Base-by-base conservation (phyloP, 2,113 vertebrate genomes). In the Glaucidium brasilianum region DNA sequence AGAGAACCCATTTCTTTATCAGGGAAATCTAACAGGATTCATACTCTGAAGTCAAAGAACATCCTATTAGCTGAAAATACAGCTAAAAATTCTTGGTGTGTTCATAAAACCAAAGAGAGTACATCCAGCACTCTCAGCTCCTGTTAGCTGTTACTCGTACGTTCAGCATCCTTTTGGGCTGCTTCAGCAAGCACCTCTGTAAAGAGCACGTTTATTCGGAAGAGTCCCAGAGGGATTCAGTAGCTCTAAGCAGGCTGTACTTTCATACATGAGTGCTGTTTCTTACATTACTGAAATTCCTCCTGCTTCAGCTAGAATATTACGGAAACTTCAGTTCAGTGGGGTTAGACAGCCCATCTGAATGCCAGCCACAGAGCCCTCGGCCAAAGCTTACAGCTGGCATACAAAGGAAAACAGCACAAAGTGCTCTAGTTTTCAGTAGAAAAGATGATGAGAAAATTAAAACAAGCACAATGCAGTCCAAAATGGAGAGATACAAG, bases 361-460 rank as follows among this genome's bases (percentile, higher is more conserved):
- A 85, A 19, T 2, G 2, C 56, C 0, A 0, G 85, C 35, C 50
- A 35, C 67, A n/a, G 56, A 75, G 74, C 77, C 77, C 22, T 34
- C 41, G 85, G 89, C 62, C 92, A 64, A 34, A 78, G 52, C 58
- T 88, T 16, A 63, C 76, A 87, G 80, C 82, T 77, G 76, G 64
- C 79, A 37, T 22, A 14, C 26, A 2, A 19, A 63, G 60, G 32
- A 10, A 56, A 63, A 50, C 27, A 27, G 66, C 68, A 63, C 16
- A 20, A 56, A 85, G 37, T 10, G 23, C 52, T 88, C 67, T 17
- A 1, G 20, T 66, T 66, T 83, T 23, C 58, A 49, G 29, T n/a
- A 56, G 49, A 59, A 76, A 63, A 29, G 35, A 45, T 91, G 52
- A 71, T 13, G 49, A 75, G 66, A 53, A 56, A 60, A 88, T 58